phyloP scores from a whole-genome alignment of 2,113 vertebrate genomes.

The Nothoprocta perdicaria region DNA sequence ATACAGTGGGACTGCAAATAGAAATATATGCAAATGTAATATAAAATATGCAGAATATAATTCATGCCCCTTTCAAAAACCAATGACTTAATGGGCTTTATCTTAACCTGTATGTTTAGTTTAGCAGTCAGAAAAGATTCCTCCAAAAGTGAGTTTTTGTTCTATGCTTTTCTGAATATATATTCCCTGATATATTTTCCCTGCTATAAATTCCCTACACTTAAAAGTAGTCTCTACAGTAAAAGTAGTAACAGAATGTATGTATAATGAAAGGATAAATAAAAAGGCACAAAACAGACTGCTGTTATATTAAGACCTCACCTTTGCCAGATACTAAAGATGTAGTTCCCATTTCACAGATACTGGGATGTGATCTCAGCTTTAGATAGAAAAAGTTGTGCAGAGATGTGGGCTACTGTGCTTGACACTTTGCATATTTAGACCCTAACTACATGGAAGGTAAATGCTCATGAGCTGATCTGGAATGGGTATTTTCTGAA shows the following conservation, averaged over 20 bases:
- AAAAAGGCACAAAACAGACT: background rate
- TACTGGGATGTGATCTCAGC: background rate
- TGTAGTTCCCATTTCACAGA: background rate
- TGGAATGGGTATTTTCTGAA: slow-evolving; percentile 17
- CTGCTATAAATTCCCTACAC: background rate
- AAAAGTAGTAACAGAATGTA: background rate
- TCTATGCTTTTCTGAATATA: background rate
- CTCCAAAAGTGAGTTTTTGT: background rate
- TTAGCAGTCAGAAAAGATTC: background rate
- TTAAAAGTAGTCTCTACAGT: background rate
- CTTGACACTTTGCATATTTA: background rate
- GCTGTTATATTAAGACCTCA: background rate
- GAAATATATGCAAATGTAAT: no score
- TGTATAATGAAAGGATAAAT: background rate
- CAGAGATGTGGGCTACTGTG: background rate
- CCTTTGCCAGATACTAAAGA: background rate
- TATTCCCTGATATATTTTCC: no score
- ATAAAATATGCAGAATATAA: background rate
- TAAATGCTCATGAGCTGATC: background rate
- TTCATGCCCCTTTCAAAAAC: background rate
- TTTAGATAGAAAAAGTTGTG: background rate
- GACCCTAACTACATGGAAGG: background rate
- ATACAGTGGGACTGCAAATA: background rate
- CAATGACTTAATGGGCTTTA: background rate
- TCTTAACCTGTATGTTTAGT: background rate